phyloP scores from a whole-genome alignment of 2,797 vertebrate genomes.

The Anabas testudineus region DNA sequence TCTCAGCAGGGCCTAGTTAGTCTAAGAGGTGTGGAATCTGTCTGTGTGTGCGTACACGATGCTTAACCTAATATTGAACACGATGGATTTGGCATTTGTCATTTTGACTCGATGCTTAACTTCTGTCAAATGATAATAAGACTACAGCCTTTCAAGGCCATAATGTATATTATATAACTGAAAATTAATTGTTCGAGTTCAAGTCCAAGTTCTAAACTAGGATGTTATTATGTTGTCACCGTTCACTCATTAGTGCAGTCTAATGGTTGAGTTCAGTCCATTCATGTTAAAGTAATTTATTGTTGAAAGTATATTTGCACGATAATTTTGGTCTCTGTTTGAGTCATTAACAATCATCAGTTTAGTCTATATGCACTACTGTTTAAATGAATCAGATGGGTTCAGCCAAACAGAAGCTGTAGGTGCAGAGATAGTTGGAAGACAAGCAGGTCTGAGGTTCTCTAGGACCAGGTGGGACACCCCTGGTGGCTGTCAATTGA shows the following conservation, averaged over 20 bases:
- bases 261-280: background rate
- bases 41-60: background rate
- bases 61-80: background rate
- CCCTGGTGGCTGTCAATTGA: no score
- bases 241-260: no score
- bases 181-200: background rate
- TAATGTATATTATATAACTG: background rate
- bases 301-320: background rate
- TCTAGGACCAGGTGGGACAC: no score
- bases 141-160: background rate
- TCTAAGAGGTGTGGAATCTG: slow-evolving; percentile 35
- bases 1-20: slow-evolving; percentile 49
- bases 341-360: no score
- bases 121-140: background rate
- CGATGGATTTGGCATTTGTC: background rate
- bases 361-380: no score
- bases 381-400: no score
- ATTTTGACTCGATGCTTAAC: background rate
- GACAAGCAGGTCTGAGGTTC: no score
- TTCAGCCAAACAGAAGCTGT: no score
- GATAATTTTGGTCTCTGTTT: no score
- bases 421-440: no score
- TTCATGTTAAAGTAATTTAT: background rate
- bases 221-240: no score
- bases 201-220: no score